Conservation (phyloP, 2,888 invertebrate species). For the Ischnus inquisitorius region DNA sequence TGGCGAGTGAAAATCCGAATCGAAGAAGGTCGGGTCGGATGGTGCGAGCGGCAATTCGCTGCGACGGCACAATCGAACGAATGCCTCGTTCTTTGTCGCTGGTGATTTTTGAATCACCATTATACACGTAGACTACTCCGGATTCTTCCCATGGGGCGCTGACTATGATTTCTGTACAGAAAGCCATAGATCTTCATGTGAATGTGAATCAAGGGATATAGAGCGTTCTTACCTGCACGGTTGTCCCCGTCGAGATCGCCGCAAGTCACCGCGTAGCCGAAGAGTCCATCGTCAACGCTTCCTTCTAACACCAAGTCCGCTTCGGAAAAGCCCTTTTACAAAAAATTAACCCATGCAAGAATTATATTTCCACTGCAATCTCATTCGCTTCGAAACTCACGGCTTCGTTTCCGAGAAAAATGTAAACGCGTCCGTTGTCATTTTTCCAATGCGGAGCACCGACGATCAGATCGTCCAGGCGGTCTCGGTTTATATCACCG, state of each 20-base stretch:
- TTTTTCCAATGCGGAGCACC: conserved; percentile 80
- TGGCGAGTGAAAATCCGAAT: conserved; percentile 84
- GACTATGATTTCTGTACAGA: conserved; percentile 78
- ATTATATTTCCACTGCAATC: too few species aligned
- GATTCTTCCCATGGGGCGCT: conserved; percentile 84
- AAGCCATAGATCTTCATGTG: not conserved
- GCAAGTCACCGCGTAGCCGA: conserved; percentile 87
- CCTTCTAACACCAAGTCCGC: conserved; percentile 79
- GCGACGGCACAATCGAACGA: conserved; percentile 75
- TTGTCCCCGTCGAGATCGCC: conserved; percentile 88
- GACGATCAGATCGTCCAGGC: conserved; percentile 79
- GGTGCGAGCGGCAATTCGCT: conserved; percentile 79
- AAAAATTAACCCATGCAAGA: too few species aligned
- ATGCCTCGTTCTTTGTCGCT: conserved; percentile 58
- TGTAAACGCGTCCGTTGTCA: conserved; percentile 78
- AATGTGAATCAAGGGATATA: not conserved
- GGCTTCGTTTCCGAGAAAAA: conserved; percentile 72
- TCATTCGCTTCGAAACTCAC: conserved; percentile 28
- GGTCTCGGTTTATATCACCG: conserved; percentile 80
- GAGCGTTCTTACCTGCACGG: conserved; percentile 85
- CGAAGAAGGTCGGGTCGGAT: conserved; percentile 70
- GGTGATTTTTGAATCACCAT: conserved; percentile 68
- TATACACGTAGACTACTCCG: conserved; percentile 79
- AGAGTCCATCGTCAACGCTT: conserved; percentile 85
- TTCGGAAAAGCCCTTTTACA: conserved; percentile 67